Evolutionary conservation across 2,797 vertebrate species (phyloP).

Genomic region (Platalea minor): DNA sequence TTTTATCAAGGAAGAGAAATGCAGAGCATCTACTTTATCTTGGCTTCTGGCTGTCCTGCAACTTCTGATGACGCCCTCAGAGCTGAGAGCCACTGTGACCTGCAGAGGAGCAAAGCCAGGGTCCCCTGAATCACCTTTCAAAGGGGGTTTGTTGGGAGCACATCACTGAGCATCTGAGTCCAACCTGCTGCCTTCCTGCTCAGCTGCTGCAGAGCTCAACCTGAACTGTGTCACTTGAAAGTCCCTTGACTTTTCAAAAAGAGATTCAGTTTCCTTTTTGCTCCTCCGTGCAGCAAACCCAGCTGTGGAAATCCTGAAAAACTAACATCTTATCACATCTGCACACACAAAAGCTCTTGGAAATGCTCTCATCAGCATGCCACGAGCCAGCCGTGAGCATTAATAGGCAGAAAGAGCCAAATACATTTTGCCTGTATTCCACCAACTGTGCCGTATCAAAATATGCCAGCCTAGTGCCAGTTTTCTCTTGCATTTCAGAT

Average conservation of each 20-base stretch:
- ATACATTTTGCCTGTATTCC: not conserved
- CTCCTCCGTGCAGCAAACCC: not conserved
- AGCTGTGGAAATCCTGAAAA: not conserved
- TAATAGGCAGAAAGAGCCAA: not conserved
- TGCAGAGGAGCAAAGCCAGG: fast-evolving
- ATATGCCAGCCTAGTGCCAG: not conserved
- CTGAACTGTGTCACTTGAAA: not conserved
- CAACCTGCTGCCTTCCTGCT: not conserved
- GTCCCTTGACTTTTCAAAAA: not conserved
- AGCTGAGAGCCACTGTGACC: not conserved
- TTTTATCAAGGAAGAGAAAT: not conserved
- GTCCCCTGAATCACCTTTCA: not conserved
- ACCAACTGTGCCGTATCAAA: not conserved
- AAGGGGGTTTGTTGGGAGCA: not conserved
- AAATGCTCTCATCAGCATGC: not conserved
- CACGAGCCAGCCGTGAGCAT: not conserved
- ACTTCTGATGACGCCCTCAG: fast-evolving
- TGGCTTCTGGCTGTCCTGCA: not conserved
- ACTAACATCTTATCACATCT: not conserved
- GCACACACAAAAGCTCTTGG: not conserved
- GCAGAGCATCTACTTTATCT: not conserved
- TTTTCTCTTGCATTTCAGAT: not conserved
- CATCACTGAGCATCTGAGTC: not conserved
- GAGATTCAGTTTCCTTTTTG: not conserved
- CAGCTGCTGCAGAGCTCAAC: not conserved